Base-by-base conservation (phyloP, 1,140 invertebrate genomes). In the Leptinotarsa undecemlineata region DNA sequence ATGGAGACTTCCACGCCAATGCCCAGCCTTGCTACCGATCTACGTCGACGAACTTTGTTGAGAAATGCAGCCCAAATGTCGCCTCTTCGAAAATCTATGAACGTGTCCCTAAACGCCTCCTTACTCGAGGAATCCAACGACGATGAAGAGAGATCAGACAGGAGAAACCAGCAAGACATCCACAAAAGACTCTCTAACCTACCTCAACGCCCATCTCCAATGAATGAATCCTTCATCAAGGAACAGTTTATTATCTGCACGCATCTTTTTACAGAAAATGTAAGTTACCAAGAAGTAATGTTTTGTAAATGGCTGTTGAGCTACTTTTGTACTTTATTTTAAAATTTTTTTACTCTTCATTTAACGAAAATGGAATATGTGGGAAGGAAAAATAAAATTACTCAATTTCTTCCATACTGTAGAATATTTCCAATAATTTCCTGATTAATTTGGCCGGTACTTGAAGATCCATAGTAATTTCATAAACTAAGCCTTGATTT, bases 201-300 rank as follows among this genome's bases (percentile, higher is more conserved):
- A 21, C 67, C 71, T 17, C 33, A 33, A 15, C 26, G n/a, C n/a
- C n/a, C 19, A 48, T 42, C 76, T 15, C 66, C 72, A 15, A n/a
- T 74, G 17, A 73, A 74, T 63, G 74, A 80, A 26, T 61, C 68
- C 1, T 72, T 33, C 73, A 77, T 78, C 48, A 76, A 79, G 14
- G 76, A 81, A 13, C 79, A 81, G 15, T 77, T 79, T 48, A 68
- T 76, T 23, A 72, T 78, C 17, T 81, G 76, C 51, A 73, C 75
- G 0, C 79, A 81, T 60, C 69, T 81, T 26, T 79, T 73, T 74
- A 33, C 75, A 14, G 79, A 81, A 75, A 81, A 81, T 78, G 79
- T 81, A 74, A 71, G 67, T 64, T 23, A 42, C 33, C 33, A 11
- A 42, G 33, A 42, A 42, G 33, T 42, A 42, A 42, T 42, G 3